phyloP scores from a whole-genome alignment of 1,140 invertebrate genomes.

The Sycobia sp. region DNA sequence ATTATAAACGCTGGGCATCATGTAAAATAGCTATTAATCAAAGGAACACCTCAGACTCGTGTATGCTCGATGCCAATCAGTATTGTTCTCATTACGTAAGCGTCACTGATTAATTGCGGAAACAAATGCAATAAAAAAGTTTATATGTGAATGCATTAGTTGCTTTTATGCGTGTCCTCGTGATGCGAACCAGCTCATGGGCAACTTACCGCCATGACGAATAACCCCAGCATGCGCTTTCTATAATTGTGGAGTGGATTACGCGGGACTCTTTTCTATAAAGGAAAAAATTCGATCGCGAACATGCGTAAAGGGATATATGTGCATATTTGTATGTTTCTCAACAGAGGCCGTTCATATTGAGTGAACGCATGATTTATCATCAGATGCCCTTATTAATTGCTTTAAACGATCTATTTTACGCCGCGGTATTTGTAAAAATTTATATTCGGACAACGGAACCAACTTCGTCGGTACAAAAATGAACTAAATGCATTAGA shows the following conservation, averaged over 20 bases:
- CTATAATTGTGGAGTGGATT: conserved; percentile 42
- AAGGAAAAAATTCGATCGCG: neutral
- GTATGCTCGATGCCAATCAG: conserved; percentile 39
- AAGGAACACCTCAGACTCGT: conserved; percentile 32
- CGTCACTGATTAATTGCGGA: conserved; percentile 37
- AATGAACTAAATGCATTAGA: neutral
- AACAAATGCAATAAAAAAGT: conserved; percentile 1
- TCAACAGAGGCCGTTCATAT: conserved; percentile 15
- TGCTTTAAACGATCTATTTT: conserved; percentile 41
- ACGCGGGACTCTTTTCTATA: conserved; percentile 28
- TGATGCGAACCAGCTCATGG: conserved; percentile 37
- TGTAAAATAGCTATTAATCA: neutral
- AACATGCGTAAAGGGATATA: neutral
- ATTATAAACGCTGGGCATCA: neutral
- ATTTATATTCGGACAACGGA: conserved; percentile 34
- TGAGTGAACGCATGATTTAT: conserved; percentile 29
- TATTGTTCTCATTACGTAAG: conserved; percentile 34
- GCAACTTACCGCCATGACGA: conserved; percentile 36
- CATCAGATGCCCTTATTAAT: conserved; percentile 39
- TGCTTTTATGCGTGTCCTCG: conserved; percentile 26
- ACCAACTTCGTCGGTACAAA: conserved; percentile 20
- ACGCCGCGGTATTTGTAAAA: conserved; percentile 23
- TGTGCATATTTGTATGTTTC: conserved; percentile 8
- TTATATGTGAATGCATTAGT: neutral
- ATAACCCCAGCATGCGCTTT: conserved; percentile 38